A percentile compares a stretch with the other conserved stretches of the same genome.
Conservation (phyloP, 1,140 invertebrate species). For the Heterodera schachtii region DNA sequence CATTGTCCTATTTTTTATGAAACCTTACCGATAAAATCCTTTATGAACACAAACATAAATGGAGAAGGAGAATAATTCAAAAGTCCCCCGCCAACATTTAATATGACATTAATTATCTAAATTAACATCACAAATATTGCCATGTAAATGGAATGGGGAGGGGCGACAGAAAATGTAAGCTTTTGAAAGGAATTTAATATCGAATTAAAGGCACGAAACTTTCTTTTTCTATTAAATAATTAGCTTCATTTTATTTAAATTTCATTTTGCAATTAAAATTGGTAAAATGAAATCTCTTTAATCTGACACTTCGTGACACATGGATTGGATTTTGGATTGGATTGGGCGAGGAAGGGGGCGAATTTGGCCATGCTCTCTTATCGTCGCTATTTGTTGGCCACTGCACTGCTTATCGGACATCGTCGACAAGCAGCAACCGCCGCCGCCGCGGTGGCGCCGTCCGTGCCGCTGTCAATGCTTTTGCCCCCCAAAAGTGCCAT, state of each 20-base stretch:
- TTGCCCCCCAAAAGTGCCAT: neutral
- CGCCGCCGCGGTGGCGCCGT: too few relatives aligned
- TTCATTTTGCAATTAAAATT: too few relatives aligned
- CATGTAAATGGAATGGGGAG: too few relatives aligned
- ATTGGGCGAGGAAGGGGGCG: too few relatives aligned
- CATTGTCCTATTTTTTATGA: conserved; percentile 14
- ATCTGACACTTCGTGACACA: neutral
- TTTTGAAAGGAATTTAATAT: too few relatives aligned
- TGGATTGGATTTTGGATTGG: too few relatives aligned
- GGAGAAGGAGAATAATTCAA: neutral
- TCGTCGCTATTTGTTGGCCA: neutral
- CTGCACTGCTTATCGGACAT: neutral
- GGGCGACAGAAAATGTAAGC: too few relatives aligned
- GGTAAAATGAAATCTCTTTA: neutral
- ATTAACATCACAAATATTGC: neutral
- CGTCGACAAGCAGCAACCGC: neutral
- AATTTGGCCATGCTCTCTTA: neutral
- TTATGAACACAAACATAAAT: conserved; percentile 35
- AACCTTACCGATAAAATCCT: conserved; percentile 40
- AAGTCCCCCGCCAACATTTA: neutral
- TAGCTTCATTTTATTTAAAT: too few relatives aligned
- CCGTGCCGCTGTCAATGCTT: neutral
- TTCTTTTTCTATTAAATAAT: too few relatives aligned
- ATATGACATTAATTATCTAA: neutral
- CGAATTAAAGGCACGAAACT: too few relatives aligned